A percentile compares a stretch with the other conserved stretches of the same genome.
phyloP scores from a whole-genome alignment of 2,113 vertebrate genomes.

The Chaetops frenatus region DNA sequence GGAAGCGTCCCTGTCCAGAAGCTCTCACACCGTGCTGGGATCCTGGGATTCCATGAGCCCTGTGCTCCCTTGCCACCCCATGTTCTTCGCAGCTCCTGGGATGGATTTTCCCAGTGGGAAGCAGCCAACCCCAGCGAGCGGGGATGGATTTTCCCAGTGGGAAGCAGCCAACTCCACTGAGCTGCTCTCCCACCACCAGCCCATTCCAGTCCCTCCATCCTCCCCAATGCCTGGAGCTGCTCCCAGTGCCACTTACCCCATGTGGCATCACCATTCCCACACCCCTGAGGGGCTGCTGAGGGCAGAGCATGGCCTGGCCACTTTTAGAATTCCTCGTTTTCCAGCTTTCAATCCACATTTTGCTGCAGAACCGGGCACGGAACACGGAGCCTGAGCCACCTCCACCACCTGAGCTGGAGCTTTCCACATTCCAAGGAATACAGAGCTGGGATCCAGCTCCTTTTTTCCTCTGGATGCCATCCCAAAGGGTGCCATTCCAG shows the following conservation, averaged over 20 bases:
- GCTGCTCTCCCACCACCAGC: neutral
- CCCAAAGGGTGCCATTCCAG: neutral
- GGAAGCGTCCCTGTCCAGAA: neutral
- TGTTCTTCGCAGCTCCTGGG: neutral
- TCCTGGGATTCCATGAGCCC: neutral
- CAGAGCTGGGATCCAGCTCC: too few species aligned
- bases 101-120: too few species aligned
- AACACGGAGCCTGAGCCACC: neutral
- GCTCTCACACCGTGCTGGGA: too few species aligned
- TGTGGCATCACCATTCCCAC: neutral
- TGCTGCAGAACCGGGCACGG: neutral
- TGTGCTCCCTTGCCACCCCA: too few species aligned
- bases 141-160: neutral
- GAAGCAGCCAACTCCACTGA: neutral
- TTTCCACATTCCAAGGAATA: neutral
- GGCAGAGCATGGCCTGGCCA: neutral
- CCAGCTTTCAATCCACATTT: neutral
- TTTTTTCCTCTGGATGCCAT: too few species aligned
- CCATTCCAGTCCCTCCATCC: neutral
- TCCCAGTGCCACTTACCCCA: rapidly evolving
- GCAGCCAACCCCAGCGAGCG: neutral
- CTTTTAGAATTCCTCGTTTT: neutral
- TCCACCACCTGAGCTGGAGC: rapidly evolving
- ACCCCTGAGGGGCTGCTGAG: neutral
- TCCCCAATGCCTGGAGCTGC: rapidly evolving